Conservation (phyloP, 2,113 vertebrate species). For the Trichomycterus rosablanca region DNA sequence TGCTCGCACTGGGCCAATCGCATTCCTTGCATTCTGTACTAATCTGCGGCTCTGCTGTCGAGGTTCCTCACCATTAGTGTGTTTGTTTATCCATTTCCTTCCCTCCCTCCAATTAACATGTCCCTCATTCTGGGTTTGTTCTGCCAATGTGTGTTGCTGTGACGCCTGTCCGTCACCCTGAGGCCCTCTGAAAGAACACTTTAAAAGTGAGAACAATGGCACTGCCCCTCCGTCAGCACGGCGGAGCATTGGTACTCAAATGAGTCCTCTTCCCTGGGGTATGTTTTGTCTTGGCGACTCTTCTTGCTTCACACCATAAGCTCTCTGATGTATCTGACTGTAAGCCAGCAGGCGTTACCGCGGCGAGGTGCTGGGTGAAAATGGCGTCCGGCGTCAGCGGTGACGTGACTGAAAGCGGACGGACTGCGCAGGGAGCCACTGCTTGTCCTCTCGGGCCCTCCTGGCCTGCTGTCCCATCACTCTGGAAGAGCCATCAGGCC, state of each 20-base stretch:
- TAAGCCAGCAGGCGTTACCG: conserved; percentile 37
- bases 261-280: conserved; percentile 46
- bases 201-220: conserved; percentile 52
- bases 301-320: conserved; percentile 25
- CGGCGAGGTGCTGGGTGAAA: conserved; percentile 12
- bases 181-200: conserved; percentile 46
- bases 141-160: conserved; percentile 46
- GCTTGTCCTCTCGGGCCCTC: conserved; percentile 32
- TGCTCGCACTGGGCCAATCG: conserved; percentile 44
- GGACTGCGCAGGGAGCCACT: conserved; percentile 41
- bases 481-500: conserved; percentile 55
- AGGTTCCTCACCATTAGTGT: conserved; percentile 46
- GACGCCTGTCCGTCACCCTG: conserved; percentile 53
- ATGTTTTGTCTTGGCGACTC: conserved; percentile 43
- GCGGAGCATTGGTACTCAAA: conserved; percentile 51
- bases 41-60: conserved; percentile 48
- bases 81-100: conserved; percentile 55
- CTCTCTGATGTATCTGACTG: conserved; percentile 37
- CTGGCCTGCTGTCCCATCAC: conserved; percentile 27
- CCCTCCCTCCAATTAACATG: conserved; percentile 55
- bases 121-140: conserved; percentile 43
- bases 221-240: conserved; percentile 40
- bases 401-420: conserved; percentile 36
- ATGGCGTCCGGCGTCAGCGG: conserved; percentile 22
- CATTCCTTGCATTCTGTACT: conserved; percentile 48